Conservation (phyloP, 2,113 vertebrate genomes). For the Canis aureus region DNA sequence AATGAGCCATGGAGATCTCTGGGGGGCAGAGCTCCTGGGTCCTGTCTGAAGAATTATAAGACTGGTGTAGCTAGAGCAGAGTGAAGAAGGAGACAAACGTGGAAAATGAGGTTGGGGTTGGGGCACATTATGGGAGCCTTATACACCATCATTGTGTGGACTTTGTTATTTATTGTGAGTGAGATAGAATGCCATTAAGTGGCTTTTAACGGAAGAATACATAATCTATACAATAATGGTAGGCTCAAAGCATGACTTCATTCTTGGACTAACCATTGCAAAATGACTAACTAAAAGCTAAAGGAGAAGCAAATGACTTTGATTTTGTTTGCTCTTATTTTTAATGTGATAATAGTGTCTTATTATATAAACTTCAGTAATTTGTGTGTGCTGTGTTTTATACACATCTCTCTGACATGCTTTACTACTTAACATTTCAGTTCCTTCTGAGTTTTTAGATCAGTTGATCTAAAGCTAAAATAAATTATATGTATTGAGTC, state of each 20-base stretch:
- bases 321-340: neutral
- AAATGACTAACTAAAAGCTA: neutral
- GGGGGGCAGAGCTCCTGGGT: neutral
- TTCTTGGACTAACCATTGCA: neutral
- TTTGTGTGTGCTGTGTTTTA: neutral
- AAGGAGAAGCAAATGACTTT: neutral
- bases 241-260: neutral
- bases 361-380: neutral
- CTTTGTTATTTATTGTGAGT: neutral
- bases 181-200: neutral
- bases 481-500: neutral
- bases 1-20: neutral
- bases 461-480: neutral
- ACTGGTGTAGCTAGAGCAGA: neutral
- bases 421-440: neutral
- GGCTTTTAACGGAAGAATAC: neutral
- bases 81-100: neutral
- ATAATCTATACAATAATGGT: neutral
- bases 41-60: neutral
- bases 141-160: neutral
- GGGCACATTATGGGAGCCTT: neutral
- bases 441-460: neutral
- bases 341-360: neutral
- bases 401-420: neutral
- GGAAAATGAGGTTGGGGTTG: neutral